Conservation (phyloP, 2,113 vertebrate species). For the Bos javanicus region DNA sequence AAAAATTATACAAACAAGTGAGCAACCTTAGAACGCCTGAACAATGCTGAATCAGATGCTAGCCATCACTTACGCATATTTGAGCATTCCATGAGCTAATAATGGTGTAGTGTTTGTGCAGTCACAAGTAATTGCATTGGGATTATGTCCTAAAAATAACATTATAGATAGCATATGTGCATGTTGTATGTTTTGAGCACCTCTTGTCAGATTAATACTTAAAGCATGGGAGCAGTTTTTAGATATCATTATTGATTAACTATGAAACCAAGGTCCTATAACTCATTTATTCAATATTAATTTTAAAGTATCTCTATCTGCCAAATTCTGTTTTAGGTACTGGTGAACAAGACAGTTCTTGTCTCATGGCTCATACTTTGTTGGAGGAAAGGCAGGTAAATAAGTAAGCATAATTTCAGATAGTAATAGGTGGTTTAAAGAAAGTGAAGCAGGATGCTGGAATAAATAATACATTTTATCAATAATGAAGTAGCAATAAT, state of each 20-base stretch:
- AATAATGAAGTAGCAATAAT: background rate
- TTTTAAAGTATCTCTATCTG: background rate
- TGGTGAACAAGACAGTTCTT: slow-evolving; percentile 17
- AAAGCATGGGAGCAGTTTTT: background rate
- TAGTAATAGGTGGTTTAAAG: background rate
- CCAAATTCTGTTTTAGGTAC: background rate
- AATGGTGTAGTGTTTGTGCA: background rate
- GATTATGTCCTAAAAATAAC: background rate
- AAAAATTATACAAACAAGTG: background rate
- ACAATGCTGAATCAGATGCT: background rate
- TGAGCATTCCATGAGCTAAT: background rate
- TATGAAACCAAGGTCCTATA: background rate
- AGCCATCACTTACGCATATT: background rate
- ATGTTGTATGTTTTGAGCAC: slow-evolving; percentile 6
- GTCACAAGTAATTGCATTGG: background rate
- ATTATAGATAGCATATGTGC: background rate
- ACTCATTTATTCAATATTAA: background rate
- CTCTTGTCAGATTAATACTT: background rate
- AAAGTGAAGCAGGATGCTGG: background rate
- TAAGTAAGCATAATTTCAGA: background rate
- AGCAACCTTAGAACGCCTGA: background rate
- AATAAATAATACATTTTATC: background rate
- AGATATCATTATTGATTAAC: background rate
- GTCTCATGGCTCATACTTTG: background rate
- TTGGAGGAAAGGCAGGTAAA: background rate